Evolutionary conservation across 2,888 invertebrate species (phyloP).

Genomic region (Anoplius nigerrimus): DNA sequence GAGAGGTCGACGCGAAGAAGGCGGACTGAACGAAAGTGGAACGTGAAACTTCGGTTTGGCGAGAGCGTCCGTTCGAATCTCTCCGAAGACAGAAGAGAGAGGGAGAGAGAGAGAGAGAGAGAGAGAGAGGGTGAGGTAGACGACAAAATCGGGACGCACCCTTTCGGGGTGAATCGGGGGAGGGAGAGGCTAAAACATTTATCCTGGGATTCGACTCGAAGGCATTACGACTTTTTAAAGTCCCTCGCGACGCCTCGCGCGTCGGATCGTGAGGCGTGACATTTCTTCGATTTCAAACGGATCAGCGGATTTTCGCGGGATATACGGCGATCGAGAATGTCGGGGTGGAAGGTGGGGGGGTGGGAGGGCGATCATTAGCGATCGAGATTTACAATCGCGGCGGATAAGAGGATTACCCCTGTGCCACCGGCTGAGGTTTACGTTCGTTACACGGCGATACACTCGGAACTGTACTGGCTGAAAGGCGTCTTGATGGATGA

Average conservation of each 20-base stretch:
- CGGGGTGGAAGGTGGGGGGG: too few relatives aligned
- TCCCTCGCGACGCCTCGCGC: constrained; percentile 1
- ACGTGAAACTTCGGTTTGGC: constrained; percentile 39
- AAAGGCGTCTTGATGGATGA: too few relatives aligned
- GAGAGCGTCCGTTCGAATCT: constrained; percentile 29
- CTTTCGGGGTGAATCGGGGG: neutral
- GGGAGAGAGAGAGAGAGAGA: neutral
- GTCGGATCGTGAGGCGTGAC: constrained; percentile 26
- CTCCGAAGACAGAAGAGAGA: neutral
- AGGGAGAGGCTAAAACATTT: constrained; percentile 30
- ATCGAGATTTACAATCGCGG: neutral
- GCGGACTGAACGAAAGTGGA: constrained; percentile 40
- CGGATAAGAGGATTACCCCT: neutral
- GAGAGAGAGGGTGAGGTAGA: constrained; percentile 19
- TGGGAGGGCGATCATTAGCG: too few relatives aligned
- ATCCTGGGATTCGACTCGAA: constrained; percentile 28
- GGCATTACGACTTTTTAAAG: constrained; percentile 29
- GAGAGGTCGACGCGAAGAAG: too few relatives aligned
- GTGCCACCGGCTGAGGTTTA: neutral
- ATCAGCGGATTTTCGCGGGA: too few relatives aligned
- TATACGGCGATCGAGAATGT: too few relatives aligned
- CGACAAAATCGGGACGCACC: constrained; percentile 17
- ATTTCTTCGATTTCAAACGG: constrained; percentile 23
- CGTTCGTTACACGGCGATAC: neutral
- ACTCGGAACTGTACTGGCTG: too few relatives aligned